These are phyloP conservation scores for Sorex maritimensis DNA, from an alignment of 2,797 vertebrate genomes.

Conservation along the genomic window DNA sequence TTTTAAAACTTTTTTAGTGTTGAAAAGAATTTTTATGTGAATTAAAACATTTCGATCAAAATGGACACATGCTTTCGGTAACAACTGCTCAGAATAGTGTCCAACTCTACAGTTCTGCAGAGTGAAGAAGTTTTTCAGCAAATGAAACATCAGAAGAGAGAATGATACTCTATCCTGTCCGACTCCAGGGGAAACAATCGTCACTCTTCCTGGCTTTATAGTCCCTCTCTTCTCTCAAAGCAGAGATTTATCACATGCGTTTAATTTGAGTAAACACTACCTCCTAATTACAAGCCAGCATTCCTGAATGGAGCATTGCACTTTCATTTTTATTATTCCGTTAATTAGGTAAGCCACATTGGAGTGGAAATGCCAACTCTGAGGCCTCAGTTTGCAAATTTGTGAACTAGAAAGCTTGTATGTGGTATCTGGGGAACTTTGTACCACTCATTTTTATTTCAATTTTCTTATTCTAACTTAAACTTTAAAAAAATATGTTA, in stretches of 20 bases:
- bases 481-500: no score
- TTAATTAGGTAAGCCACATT: neutral
- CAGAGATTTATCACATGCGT: neutral
- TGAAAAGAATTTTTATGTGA: neutral
- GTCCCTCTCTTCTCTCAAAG: neutral
- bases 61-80: neutral
- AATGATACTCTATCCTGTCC: neutral
- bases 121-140: neutral
- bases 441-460: neutral
- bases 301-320: neutral
- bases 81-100: neutral
- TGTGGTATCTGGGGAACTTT: neutral
- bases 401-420: constrained; percentile 15
- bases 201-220: neutral
- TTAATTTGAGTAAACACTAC: neutral
- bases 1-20: constrained; percentile 25
- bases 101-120: neutral
- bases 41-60: constrained; percentile 49
- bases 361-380: neutral
- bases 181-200: neutral
- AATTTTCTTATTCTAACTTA: neutral
- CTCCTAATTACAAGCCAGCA: neutral
- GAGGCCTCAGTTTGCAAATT: neutral
- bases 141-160: neutral
- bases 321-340: constrained; percentile 6